These are phyloP conservation scores for Tetrapedia diversipes DNA, from an alignment of 2,888 invertebrate species.

Conservation along the genomic window DNA sequence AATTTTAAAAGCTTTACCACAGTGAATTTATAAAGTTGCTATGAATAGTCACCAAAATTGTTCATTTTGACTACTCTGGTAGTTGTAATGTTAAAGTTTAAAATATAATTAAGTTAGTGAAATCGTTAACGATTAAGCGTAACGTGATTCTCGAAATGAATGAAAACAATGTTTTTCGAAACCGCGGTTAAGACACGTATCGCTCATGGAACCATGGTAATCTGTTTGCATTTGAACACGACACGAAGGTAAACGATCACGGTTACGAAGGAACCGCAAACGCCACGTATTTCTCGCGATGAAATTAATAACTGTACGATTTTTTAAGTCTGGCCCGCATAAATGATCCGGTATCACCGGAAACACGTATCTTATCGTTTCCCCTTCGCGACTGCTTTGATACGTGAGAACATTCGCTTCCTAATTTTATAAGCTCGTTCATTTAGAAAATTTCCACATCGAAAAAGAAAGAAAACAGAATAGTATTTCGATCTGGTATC, in stretches of 20 bases:
- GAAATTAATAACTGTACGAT: not conserved
- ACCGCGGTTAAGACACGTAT: not conserved
- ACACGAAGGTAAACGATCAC: not conserved
- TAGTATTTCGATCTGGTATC: too few species aligned
- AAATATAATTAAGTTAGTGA: too few species aligned
- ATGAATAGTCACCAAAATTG: too few species aligned
- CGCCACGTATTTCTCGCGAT: not conserved
- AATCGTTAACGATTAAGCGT: too few species aligned
- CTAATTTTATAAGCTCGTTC: slow-evolving; percentile 20
- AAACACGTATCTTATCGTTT: slow-evolving; percentile 47
- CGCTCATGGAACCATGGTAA: not conserved
- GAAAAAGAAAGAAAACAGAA: not conserved
- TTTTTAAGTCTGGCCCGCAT: not conserved
- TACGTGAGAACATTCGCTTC: not conserved
- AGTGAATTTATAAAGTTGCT: too few species aligned
- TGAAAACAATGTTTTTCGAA: not conserved
- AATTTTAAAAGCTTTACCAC: too few species aligned
- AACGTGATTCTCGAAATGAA: too few species aligned
- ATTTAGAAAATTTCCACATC: not conserved
- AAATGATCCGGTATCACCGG: slow-evolving; percentile 31
- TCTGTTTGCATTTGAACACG: not conserved
- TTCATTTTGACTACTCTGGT: too few species aligned
- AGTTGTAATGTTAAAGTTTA: too few species aligned
- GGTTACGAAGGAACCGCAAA: not conserved
- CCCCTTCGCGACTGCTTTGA: slow-evolving; percentile 2